Base-by-base conservation (phyloP, 1,140 invertebrate species). In the Aricia agestis region DNA sequence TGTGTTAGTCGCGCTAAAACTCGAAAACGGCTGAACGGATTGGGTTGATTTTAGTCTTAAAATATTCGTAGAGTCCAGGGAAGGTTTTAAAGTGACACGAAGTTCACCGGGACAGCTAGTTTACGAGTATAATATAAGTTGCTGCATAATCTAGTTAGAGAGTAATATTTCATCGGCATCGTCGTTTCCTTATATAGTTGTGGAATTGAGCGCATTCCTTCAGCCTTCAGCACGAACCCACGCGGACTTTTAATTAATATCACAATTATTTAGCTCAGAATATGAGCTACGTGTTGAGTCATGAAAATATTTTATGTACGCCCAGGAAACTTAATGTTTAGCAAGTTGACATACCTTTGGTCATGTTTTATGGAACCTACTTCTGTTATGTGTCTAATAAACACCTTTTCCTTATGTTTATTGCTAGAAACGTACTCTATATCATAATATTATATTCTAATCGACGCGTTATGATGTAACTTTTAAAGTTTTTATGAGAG, bases 191-290 rank as follows among this genome's bases (percentile, higher is more conserved):
- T 19, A 19, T 52, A 52, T 52, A 52, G 45, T 52, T 52, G 45
- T 52, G 45, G 45, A 19, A 63, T 63, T 63, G 19, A 63, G 59
- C 19, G 19, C 59, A 63, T 63, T 63, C 59, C 59, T 18, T 9
- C 59, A 63, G 19, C 59, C n/a, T n/a, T n/a, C n/a, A n/a, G 17
- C 18, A 63, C 59, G 10, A 19, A 9, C 2, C 19, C 59, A 6
- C 59, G 9, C 19, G 19, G 59, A 19, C 59, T 63, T 63, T 63
- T 63, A 63, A 63, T 63, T 63, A 63, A 63, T 5, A 63, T 19
- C 19, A 63, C 18, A 19, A 63, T 63, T 63, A 19, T 63, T 63
- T 59, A 59, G n/a, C 58, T 59, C n/a, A 59, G 45, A 5, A 15
- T 52, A 52, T 52, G 45, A 52, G 45, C 11, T 52, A 52, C 45